phyloP scores from a whole-genome alignment of 2,888 invertebrate species.

The Timandra comae region DNA sequence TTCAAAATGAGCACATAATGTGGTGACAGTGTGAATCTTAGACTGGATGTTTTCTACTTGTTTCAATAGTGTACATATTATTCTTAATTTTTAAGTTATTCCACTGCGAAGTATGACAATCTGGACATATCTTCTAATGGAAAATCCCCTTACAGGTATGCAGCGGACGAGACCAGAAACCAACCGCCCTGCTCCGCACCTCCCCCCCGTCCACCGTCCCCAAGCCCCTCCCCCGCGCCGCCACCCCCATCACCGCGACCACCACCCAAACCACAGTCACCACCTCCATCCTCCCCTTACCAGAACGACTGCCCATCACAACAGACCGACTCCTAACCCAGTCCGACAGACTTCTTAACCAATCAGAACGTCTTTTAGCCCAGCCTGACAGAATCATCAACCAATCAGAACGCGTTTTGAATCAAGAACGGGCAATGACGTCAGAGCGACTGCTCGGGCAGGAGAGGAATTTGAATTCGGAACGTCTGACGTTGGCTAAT shows the following conservation, averaged over 20 bases:
- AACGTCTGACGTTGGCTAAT: slow-evolving; percentile 54
- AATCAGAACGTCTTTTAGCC: slow-evolving; percentile 8
- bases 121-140: too few species aligned
- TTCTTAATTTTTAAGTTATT: too few species aligned
- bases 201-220: slow-evolving; percentile 54
- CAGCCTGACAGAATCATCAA: background rate
- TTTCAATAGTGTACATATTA: too few species aligned
- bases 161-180: slow-evolving; percentile 69
- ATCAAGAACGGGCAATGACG: slow-evolving; percentile 7
- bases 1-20: too few species aligned
- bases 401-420: slow-evolving; percentile 11
- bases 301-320: background rate
- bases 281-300: slow-evolving; percentile 39
- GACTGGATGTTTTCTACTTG: too few species aligned
- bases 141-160: too few species aligned
- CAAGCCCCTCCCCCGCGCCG: slow-evolving; percentile 50
- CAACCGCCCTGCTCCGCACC: slow-evolving; percentile 49
- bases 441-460: slow-evolving; percentile 42
- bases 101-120: too few species aligned
- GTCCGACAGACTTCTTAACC: slow-evolving; percentile 30
- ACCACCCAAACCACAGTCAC: too few species aligned
- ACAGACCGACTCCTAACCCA: background rate
- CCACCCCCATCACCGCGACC: slow-evolving; percentile 46
- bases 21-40: too few species aligned
- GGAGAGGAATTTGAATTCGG: slow-evolving; percentile 38